Conservation (phyloP, 1,140 invertebrate species). For the Metopolophium dirhodum region DNA sequence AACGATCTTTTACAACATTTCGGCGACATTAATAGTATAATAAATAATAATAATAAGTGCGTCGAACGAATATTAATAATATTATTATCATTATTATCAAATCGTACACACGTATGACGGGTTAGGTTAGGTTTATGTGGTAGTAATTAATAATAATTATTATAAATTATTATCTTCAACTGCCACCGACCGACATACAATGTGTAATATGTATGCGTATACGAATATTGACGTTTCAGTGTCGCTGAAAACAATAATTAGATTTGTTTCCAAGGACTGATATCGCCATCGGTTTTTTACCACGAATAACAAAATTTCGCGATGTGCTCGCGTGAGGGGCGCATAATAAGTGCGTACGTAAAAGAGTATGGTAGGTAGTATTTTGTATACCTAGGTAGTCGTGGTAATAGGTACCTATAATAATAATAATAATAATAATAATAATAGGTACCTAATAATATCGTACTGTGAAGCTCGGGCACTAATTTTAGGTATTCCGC, state of each 20-base stretch:
- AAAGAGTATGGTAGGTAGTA: background rate
- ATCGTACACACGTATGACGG: background rate
- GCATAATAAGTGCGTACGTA: background rate
- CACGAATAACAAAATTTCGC: background rate
- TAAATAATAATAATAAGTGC: background rate
- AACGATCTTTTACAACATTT: background rate
- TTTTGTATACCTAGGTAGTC: background rate
- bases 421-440: background rate
- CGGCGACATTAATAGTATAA: background rate
- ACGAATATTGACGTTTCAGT: slow-evolving; percentile 19
- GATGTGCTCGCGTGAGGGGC: background rate
- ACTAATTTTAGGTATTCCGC: background rate
- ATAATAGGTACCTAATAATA: background rate
- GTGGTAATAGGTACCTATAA: background rate
- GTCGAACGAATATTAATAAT: background rate
- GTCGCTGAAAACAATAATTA: background rate
- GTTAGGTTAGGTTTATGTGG: background rate
- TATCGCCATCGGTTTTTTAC: background rate
- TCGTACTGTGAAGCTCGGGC: background rate
- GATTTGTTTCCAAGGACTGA: slow-evolving; percentile 6
- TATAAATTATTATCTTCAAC: background rate
- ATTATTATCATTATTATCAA: background rate
- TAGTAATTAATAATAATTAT: background rate
- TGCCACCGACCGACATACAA: background rate
- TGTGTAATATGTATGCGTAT: background rate